Percentiles rank a stretch among this genome's conserved stretches.
phyloP scores from a whole-genome alignment of 2,797 vertebrate species.

The Typhlichthys eigenmanni region DNA sequence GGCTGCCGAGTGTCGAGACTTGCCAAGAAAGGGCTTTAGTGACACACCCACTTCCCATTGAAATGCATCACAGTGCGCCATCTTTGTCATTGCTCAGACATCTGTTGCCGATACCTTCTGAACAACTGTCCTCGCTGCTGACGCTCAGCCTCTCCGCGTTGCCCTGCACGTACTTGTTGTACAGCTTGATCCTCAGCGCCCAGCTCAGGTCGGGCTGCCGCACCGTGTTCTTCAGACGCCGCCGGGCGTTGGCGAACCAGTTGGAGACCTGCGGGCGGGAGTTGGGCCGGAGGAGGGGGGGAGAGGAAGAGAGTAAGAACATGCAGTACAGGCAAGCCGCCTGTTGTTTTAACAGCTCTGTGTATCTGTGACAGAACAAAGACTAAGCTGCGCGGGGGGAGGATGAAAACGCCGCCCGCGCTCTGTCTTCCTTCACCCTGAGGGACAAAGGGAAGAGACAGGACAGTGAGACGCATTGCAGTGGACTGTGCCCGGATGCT shows the following conservation, averaged over 20 bases:
- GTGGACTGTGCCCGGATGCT: no score
- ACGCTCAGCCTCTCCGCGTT: conserved; percentile 89
- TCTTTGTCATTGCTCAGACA: no score
- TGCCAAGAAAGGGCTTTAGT: no score
- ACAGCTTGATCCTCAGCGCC: conserved; percentile 89
- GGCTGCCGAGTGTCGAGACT: no score
- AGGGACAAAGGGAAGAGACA: conserved; percentile 34
- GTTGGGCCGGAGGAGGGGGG: background rate
- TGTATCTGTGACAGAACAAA: conserved; percentile 47
- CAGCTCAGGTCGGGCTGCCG: conserved; percentile 90
- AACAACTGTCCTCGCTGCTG: conserved; percentile 83
- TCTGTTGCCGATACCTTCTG: conserved; percentile 1
- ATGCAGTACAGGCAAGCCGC: conserved; percentile 37
- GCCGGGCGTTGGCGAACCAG: conserved; percentile 88
- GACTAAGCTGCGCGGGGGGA: conserved; percentile 39
- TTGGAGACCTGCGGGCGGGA: conserved; percentile 81
- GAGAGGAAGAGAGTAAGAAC: conserved; percentile 9
- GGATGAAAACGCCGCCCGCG: conserved; percentile 23
- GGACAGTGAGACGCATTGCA: background rate
- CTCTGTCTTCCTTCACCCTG: conserved; percentile 41
- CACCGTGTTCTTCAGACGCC: conserved; percentile 85
- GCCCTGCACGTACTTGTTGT: conserved; percentile 92
- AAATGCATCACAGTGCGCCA: no score
- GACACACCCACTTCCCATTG: no score
- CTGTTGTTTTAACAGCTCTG: conserved; percentile 53